phyloP scores from a whole-genome alignment of 92 coral and sea anemone species.

The Umimayanthus chanpuru region DNA sequence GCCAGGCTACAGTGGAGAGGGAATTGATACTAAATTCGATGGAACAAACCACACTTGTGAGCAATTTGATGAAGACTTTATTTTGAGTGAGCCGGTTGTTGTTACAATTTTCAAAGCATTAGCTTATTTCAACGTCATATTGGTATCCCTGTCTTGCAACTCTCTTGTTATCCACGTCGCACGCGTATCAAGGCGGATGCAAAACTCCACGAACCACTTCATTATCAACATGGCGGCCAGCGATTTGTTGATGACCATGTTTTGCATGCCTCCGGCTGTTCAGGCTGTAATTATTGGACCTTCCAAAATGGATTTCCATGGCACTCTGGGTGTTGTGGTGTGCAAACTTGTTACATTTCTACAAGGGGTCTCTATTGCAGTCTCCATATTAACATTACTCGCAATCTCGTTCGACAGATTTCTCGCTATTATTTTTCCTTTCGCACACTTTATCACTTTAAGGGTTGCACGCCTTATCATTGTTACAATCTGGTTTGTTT shows the following conservation, averaged over 20 bases:
- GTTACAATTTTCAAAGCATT: constrained; percentile 24
- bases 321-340: constrained; percentile 14
- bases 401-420: constrained; percentile 36
- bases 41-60: constrained; percentile 3
- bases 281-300: constrained; percentile 33
- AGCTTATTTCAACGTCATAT: neutral
- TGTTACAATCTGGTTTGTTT: constrained; percentile 29
- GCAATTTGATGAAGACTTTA: neutral
- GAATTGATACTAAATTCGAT: neutral
- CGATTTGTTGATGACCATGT: constrained; percentile 29
- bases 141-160: constrained; percentile 18
- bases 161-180: constrained; percentile 25
- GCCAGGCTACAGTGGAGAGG: neutral
- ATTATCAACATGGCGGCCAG: constrained; percentile 40
- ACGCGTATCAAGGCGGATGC: constrained; percentile 29
- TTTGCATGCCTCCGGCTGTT: constrained; percentile 35
- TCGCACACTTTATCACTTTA: constrained; percentile 26
- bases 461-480: constrained; percentile 26
- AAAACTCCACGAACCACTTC: constrained; percentile 39
- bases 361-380: constrained; percentile 37
- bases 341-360: constrained; percentile 42
- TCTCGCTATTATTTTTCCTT: constrained; percentile 30
- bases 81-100: neutral
- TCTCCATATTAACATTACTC: constrained; percentile 24
- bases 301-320: constrained; percentile 32